phyloP scores from a whole-genome alignment of 2,113 vertebrate genomes.

The Butorides virescens region DNA sequence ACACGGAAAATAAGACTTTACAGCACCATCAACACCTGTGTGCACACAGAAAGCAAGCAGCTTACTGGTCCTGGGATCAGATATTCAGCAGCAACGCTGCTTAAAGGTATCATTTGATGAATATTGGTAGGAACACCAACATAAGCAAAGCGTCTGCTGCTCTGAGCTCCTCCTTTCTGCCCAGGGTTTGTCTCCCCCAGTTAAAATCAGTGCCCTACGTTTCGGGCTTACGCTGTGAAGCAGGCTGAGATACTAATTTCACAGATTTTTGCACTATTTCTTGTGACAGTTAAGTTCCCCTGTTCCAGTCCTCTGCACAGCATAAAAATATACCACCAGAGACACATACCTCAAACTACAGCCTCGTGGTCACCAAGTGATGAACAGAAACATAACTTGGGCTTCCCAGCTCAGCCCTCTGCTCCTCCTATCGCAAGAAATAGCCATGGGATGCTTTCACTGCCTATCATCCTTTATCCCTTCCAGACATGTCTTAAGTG shows the following conservation, averaged over 20 bases:
- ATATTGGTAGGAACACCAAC: background rate
- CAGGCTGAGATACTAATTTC: background rate
- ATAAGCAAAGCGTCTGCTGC: background rate
- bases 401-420: background rate
- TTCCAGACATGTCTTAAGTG: background rate
- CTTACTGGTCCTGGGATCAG: background rate
- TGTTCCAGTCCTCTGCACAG: background rate
- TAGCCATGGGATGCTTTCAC: background rate
- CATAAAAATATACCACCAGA: background rate
- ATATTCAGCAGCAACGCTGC: background rate
- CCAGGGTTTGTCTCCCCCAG: background rate
- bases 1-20: accelerated
- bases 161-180: background rate
- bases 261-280: background rate
- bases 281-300: background rate
- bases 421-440: background rate
- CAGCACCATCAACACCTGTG: background rate
- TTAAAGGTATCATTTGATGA: background rate
- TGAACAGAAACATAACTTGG: background rate
- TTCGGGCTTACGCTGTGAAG: background rate
- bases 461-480: background rate
- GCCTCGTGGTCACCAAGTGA: background rate
- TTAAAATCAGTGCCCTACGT: accelerated
- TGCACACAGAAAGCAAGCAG: background rate
- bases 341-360: background rate